phyloP scores from a whole-genome alignment of 92 coral and sea anemone genomes.

The Nematostella vectensis region DNA sequence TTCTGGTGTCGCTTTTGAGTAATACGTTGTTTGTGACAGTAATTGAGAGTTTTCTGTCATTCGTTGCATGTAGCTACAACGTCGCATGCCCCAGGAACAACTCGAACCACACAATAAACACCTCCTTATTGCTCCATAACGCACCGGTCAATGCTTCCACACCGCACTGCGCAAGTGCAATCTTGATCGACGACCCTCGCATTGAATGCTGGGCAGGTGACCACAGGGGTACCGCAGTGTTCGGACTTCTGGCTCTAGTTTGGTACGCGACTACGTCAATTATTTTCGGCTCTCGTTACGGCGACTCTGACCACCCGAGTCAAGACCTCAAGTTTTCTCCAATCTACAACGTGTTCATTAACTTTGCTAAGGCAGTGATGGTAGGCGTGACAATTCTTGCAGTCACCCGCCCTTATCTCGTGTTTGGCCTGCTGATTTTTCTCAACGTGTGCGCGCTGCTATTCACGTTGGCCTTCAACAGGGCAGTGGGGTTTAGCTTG shows the following conservation, averaged over 20 bases:
- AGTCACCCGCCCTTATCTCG: conserved; percentile 33
- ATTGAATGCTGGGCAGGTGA: conserved; percentile 79
- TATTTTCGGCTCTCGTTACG: conserved; percentile 85
- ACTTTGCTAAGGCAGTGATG: conserved; percentile 80
- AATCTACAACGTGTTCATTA: conserved; percentile 67
- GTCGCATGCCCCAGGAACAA: conserved; percentile 10
- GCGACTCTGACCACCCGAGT: conserved; percentile 85
- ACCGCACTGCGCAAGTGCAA: conserved; percentile 25
- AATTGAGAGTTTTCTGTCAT: conserved; percentile 77
- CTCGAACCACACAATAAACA: conserved; percentile 6
- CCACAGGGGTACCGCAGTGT: conserved; percentile 68
- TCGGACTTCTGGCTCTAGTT: conserved; percentile 81
- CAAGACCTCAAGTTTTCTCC: conserved; percentile 92
- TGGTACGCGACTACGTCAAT: conserved; percentile 93
- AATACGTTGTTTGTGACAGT: conserved; percentile 93
- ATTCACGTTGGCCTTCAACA: conserved; percentile 62
- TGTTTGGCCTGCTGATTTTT: conserved; percentile 37
- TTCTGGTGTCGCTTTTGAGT: conserved; percentile 70
- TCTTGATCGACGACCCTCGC: conserved; percentile 57
- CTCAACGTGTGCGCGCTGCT: conserved; percentile 56
- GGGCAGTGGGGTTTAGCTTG: conserved; percentile 33
- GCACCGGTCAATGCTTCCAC: background rate
- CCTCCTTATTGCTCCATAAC: conserved; percentile 5
- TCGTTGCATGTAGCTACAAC: conserved; percentile 72
- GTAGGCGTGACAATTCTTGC: conserved; percentile 84